Base-by-base conservation (phyloP, 2,888 invertebrate genomes). In the Apodemia duryi region DNA sequence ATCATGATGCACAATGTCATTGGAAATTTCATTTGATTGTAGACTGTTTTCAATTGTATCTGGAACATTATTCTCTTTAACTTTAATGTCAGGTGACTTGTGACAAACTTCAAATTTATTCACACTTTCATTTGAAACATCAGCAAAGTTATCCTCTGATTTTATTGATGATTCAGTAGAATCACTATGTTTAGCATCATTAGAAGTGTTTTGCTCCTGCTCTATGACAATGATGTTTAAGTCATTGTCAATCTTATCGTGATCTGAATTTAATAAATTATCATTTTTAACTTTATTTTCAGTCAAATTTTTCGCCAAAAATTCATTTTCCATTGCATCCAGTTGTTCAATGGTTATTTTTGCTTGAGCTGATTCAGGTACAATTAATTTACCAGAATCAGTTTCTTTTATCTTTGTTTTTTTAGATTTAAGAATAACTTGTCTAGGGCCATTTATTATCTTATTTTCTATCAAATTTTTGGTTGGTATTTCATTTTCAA, bases 261-360 rank as follows among this genome's bases (percentile, higher is more conserved):
- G 76, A 57, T 87, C 86, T 68, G 78, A 68, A 71, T 91, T 91
- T 1, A 87, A 66, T 64, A 82, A 71, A 70, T 90, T 90, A 13
- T 87, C 86, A 73, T 89, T 87, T 65, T 84, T 86, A 41, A 74
- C 79, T 68, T 77, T 74, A 72, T 79, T 87, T 64, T 81, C 81
- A 57, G 75, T 70, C 2, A 86, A 64, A 62, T 90, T 81, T 67
- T 83, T 85, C 1, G 74, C 73, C 65, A 91, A 78, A 69, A 85
- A 88, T 63, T 85, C 83, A 66, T 81, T 85, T 76, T 92, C 92
- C 83, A 91, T 87, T 10, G 77, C 83, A 67, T 90, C 83, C 65
- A 91, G 70, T 71, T 85, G 84, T 51, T 80, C 75, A 62, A 80
- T 83, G 32, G 86, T 87, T 9, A 79, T 76, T 72, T 81, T 81